Conservation (phyloP, 2,888 invertebrate genomes). For the Halictus ligatus region DNA sequence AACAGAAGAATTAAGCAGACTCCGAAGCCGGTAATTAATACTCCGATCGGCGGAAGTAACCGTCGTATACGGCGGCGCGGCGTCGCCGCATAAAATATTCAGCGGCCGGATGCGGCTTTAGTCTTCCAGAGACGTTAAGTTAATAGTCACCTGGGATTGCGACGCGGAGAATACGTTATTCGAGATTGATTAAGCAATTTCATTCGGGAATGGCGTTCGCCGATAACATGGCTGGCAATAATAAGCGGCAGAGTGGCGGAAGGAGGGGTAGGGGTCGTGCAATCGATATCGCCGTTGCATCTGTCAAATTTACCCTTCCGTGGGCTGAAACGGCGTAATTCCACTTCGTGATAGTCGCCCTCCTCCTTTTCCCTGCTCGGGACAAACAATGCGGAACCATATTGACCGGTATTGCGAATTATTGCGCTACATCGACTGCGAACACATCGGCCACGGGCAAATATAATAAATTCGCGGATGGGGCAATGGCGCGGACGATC, state of each 20-base stretch:
- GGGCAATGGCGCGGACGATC: slow-evolving; percentile 32
- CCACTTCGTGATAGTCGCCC: slow-evolving; percentile 49
- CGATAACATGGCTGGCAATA: slow-evolving; percentile 49
- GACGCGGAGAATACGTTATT: neutral
- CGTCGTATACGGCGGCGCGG: too few species aligned
- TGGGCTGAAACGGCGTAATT: slow-evolving; percentile 63
- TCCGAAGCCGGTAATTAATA: neutral
- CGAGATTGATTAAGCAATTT: slow-evolving; percentile 40
- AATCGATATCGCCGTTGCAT: slow-evolving; percentile 75
- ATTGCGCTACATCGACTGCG: slow-evolving; percentile 72
- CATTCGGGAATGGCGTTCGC: slow-evolving; percentile 24
- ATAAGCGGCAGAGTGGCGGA: slow-evolving; percentile 5
- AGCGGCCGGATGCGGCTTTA: neutral
- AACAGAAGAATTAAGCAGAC: neutral
- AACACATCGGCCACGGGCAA: slow-evolving; percentile 57
- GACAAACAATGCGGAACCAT: slow-evolving; percentile 69
- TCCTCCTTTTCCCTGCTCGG: slow-evolving; percentile 9
- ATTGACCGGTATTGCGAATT: slow-evolving; percentile 73
- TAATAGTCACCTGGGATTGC: neutral
- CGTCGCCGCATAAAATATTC: neutral
- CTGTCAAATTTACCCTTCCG: slow-evolving; percentile 79
- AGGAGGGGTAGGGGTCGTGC: slow-evolving; percentile 33
- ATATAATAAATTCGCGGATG: slow-evolving; percentile 73
- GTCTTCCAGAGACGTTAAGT: neutral
- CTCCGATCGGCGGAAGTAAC: neutral